Evolutionary conservation across 2,797 vertebrate genomes (phyloP), one percentile per base, ranked within the genome.

Genomic region (Benthosema pterotum): DNA sequence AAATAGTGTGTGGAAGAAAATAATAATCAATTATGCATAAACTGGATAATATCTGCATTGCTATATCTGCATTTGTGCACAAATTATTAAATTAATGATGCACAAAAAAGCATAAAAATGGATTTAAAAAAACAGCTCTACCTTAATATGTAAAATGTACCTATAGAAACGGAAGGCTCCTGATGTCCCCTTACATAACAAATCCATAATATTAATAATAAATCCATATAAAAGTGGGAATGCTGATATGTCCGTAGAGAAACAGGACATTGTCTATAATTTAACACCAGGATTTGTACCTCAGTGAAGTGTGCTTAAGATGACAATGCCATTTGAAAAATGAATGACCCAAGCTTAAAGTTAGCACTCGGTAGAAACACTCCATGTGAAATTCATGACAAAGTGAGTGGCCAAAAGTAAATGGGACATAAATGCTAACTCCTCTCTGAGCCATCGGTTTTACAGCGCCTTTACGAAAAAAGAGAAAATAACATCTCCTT

Each of bases 261-360:
- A 68, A 77, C 46, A 57, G 52, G 66, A 68, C 63, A 49, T 19
- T 57, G 71, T 81, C 68, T 82, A 77, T 90, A 81, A 87, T 86
- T 87, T 50, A 91, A 84, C 71, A 67, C 66, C 74, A 78, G 74
- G 71, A 68, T 60, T 75, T 87, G 74, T 72, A 71, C 75, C 67
- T 70, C 75, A 60, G 65, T 65, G 69, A 71, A 81, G 70, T 55
- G 51, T 72, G 64, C 69, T 76, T 79, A 83, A 11, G 78, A 90
- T 79, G 84, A 86, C 83, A 86, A 74, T 69, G 77, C 69, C 71
- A 70, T 81, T 83, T 90, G 75, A 87, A 87, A 91, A 88, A 83
- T 79, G 71, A 84, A 89, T 75, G 72, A 77, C 67, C 72, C 28
- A n/a, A 70, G 72, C 88, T 82, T 78, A 83, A 88, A 87, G 83